phyloP scores from a whole-genome alignment of 2,797 vertebrate species.

The Pseudochromis fuscus region DNA sequence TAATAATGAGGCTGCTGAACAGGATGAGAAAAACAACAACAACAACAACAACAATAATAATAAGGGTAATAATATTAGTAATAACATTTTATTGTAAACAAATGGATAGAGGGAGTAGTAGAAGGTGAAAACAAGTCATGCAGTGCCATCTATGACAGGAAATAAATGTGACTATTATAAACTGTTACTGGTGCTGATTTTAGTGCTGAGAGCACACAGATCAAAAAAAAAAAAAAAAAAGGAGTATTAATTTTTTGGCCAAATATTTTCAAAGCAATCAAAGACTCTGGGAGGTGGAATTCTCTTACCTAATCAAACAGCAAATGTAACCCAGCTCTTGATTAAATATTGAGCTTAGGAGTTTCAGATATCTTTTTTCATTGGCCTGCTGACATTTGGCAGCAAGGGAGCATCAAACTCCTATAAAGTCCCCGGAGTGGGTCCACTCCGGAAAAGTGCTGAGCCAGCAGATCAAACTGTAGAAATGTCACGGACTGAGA shows the following conservation, averaged over 20 bases:
- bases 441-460: slow-evolving; percentile 78
- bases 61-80: neutral
- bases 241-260: slow-evolving; percentile 62
- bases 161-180: slow-evolving; percentile 39
- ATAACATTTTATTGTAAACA: neutral
- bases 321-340: slow-evolving; percentile 80
- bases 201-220: slow-evolving; percentile 47
- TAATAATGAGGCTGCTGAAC: slow-evolving; percentile 58
- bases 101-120: neutral
- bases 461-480: slow-evolving; percentile 74
- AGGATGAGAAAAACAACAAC: slow-evolving; percentile 15
- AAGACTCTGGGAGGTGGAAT: slow-evolving; percentile 73
- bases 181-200: slow-evolving; percentile 35
- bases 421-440: slow-evolving; percentile 76
- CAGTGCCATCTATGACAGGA: neutral
- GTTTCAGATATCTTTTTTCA: slow-evolving; percentile 80
- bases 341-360: slow-evolving; percentile 86
- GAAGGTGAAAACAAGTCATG: neutral
- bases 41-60: neutral
- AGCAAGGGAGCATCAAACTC: slow-evolving; percentile 80
- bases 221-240: no score
- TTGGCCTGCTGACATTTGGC: slow-evolving; percentile 81
- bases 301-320: slow-evolving; percentile 82
- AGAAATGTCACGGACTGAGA: slow-evolving; percentile 67
- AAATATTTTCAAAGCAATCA: slow-evolving; percentile 80